A percentile compares a stretch with the other conserved stretches of the same genome.
phyloP scores from a whole-genome alignment of 2,113 vertebrate genomes.

The Ascaphus truei region DNA sequence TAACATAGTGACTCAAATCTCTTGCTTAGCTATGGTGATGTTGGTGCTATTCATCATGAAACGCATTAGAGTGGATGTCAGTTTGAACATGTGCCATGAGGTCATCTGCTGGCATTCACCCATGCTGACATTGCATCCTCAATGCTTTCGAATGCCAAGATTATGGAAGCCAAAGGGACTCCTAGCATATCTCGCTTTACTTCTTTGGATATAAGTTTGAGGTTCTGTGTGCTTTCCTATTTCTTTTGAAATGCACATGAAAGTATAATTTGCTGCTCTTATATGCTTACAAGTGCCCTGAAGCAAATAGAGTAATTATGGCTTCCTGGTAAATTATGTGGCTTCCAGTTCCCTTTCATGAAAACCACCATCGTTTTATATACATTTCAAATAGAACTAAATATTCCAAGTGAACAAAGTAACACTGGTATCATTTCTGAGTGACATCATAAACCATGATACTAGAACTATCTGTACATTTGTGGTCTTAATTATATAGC shows the following conservation, averaged over 20 bases:
- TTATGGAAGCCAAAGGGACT: no score
- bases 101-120: no score
- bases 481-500: conserved; percentile 7
- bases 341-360: not conserved
- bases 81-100: no score
- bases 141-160: no score
- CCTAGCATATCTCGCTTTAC: no score
- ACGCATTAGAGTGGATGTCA: no score
- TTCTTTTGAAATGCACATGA: not conserved
- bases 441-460: conserved; percentile 1
- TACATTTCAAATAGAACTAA: not conserved
- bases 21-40: no score
- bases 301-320: conserved; percentile 3
- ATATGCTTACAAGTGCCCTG: not conserved
- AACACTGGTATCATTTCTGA: not conserved
- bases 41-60: no score
- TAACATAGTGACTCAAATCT: no score
- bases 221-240: not conserved
- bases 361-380: conserved; percentile 7
- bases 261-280: not conserved
- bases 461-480: not conserved
- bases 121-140: no score
- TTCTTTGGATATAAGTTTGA: not conserved
- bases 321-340: not conserved
- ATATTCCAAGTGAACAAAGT: not conserved